phyloP scores from a whole-genome alignment of 2,888 invertebrate genomes.

The Chirona hameri region DNA sequence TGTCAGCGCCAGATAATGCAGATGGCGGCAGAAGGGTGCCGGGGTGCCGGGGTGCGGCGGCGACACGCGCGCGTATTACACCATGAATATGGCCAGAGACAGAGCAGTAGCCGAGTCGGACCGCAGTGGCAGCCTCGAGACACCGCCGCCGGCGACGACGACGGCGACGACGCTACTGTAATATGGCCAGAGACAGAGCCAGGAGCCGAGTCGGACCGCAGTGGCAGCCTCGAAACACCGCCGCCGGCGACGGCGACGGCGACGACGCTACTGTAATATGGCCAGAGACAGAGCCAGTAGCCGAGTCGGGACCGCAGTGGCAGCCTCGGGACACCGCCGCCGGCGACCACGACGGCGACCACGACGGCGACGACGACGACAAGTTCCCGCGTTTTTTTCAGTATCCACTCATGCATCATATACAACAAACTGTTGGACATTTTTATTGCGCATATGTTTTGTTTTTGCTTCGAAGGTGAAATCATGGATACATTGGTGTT shows the following conservation, averaged over 20 bases:
- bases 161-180: neutral
- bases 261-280: neutral
- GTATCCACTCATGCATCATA: too few species aligned
- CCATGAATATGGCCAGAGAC: neutral
- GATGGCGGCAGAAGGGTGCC: neutral
- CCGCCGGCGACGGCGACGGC: too few species aligned
- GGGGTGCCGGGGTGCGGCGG: neutral
- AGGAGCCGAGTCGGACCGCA: neutral
- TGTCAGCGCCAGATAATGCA: constrained; percentile 3
- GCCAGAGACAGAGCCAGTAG: neutral
- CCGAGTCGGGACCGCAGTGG: neutral
- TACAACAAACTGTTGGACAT: too few species aligned
- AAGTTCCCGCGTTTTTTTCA: too few species aligned
- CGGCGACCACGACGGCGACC: too few species aligned
- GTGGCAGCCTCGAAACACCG: too few species aligned
- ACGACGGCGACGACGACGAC: too few species aligned
- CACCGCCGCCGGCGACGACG: too few species aligned
- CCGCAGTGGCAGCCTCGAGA: neutral
- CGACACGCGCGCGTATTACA: neutral
- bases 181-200: neutral
- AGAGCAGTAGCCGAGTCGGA: neutral
- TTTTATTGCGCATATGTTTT: too few species aligned
- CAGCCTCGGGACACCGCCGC: too few species aligned
- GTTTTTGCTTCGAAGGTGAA: too few species aligned
- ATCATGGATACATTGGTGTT: too few species aligned